phyloP scores from a whole-genome alignment of 2,797 vertebrate genomes.

The Choloepus didactylus region DNA sequence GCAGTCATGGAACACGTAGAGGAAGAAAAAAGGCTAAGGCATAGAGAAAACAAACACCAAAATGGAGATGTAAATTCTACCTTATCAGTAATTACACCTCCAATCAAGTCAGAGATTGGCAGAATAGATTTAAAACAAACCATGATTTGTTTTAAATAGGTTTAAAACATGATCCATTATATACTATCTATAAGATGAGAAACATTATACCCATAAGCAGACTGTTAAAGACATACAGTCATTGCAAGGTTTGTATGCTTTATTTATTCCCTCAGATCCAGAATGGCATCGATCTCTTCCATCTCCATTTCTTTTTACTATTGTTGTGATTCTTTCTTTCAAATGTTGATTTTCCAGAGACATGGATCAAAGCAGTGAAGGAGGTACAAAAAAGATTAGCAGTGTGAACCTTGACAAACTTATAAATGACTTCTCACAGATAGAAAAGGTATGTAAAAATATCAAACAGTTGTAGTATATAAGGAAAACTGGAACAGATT shows the following conservation, averaged over 20 bases:
- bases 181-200: neutral
- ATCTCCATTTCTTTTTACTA: neutral
- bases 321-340: neutral
- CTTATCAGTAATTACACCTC: neutral
- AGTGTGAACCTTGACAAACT: constrained; percentile 92
- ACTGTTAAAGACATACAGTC: neutral
- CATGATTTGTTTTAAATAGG: no score
- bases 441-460: constrained; percentile 92
- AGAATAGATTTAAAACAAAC: neutral
- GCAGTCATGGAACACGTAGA: neutral
- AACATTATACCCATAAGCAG: neutral
- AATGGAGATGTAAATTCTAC: neutral
- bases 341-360: neutral
- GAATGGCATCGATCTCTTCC: neutral
- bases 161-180: neutral
- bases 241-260: neutral
- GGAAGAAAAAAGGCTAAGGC: neutral
- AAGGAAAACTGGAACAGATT: neutral
- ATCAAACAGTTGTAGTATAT: neutral
- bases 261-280: neutral
- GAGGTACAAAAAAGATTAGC: constrained; percentile 82
- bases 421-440: constrained; percentile 89
- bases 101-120: neutral
- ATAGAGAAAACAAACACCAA: neutral
- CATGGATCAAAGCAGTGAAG: constrained; percentile 76